A percentile compares a stretch with the other conserved stretches of the same genome.
These are phyloP conservation scores for Dendrolimus kikuchii DNA, from an alignment of 1,140 invertebrate species.

Conservation along the genomic window DNA sequence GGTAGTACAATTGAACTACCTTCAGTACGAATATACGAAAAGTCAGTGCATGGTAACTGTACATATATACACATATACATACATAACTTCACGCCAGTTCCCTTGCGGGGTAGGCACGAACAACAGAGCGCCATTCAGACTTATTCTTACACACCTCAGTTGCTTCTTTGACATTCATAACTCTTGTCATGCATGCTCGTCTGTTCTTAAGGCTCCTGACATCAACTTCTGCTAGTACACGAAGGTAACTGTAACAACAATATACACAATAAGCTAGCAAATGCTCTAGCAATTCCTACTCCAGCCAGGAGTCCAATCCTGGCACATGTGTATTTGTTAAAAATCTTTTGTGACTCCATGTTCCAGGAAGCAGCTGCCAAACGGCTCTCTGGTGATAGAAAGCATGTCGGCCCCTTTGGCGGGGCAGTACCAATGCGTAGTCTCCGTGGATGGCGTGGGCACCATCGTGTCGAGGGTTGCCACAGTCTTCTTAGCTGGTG, in stretches of 20 bases:
- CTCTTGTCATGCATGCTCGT: too few species aligned
- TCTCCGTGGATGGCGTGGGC: slow-evolving; percentile 39
- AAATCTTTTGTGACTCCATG: not conserved
- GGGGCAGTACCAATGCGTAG: slow-evolving; percentile 60
- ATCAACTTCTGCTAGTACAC: too few species aligned
- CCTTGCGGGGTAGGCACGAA: too few species aligned
- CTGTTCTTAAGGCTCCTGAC: too few species aligned
- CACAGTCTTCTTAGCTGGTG: slow-evolving; percentile 45
- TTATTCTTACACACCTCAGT: too few species aligned
- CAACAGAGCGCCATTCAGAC: too few species aligned
- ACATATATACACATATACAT: too few species aligned
- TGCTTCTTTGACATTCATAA: too few species aligned
- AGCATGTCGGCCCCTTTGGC: slow-evolving; percentile 47
- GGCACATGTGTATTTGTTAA: not conserved
- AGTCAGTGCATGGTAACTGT: not conserved
- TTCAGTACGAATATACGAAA: too few species aligned
- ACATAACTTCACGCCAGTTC: too few species aligned
- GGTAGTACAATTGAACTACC: too few species aligned
- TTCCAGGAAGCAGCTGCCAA: slow-evolving; percentile 43
- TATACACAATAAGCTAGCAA: not conserved
- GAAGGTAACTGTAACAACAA: not conserved
- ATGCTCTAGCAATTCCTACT: not conserved
- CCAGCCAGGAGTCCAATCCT: not conserved
- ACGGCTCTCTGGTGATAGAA: slow-evolving; percentile 53
- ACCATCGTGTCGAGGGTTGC: slow-evolving; percentile 50